Conservation (phyloP, 2,888 invertebrate species). For the Pterostichus madidus region DNA sequence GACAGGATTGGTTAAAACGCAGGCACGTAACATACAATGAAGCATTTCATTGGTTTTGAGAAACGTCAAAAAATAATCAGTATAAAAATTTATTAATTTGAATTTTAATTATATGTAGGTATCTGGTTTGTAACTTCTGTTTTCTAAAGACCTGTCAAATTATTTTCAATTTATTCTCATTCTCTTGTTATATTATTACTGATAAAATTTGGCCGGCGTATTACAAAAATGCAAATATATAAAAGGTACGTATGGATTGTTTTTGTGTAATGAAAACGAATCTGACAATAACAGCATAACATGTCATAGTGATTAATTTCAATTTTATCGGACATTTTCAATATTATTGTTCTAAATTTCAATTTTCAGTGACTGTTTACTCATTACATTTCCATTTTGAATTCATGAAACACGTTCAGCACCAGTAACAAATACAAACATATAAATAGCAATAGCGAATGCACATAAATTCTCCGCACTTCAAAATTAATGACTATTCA, state of each 20-base stretch:
- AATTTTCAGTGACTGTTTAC: conserved; percentile 49
- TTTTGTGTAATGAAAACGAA: conserved; percentile 12
- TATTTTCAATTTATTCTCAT: no score
- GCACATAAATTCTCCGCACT: conserved; percentile 37
- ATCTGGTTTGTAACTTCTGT: no score
- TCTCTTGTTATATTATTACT: no score
- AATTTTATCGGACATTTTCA: conserved; percentile 1
- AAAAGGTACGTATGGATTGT: conserved; percentile 12
- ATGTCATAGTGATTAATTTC: conserved; percentile 22
- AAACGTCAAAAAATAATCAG: no score
- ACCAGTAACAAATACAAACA: conserved; percentile 39
- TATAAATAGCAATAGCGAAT: conserved; percentile 50
- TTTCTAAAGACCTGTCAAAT: no score
- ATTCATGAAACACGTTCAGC: conserved; percentile 34
- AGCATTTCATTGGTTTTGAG: no score
- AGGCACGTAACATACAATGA: no score
- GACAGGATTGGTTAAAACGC: no score
- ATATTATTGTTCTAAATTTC: conserved; percentile 44
- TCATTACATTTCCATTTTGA: conserved; percentile 39
- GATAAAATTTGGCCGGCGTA: background rate
- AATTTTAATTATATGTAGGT: no score
- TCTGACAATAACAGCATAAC: conserved; percentile 41
- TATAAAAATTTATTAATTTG: no score
- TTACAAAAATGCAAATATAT: background rate
- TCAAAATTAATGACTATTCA: conserved; percentile 58